Percentiles rank a stretch among this genome's conserved stretches.
These are phyloP conservation scores for Protobothrops mucrosquamatus DNA, from an alignment of 2,113 vertebrate genomes.

Conservation along the genomic window DNA sequence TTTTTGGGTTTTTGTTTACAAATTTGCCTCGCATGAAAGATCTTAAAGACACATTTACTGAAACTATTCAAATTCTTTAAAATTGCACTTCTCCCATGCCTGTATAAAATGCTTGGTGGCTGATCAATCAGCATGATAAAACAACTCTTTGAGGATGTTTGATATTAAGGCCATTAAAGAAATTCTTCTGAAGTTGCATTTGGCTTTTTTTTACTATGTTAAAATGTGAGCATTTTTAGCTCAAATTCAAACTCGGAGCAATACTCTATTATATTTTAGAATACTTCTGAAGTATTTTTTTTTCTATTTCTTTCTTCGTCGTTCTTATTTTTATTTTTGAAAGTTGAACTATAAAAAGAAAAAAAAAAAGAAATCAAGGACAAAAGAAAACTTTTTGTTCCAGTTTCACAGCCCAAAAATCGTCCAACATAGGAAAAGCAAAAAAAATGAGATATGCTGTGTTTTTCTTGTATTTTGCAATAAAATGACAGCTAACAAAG, in stretches of 20 bases:
- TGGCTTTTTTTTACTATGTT: constrained; percentile 9
- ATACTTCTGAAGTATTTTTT: constrained; percentile 22
- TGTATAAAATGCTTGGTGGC: constrained; percentile 19
- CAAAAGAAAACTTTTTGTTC: background rate
- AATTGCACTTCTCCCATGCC: constrained; percentile 38
- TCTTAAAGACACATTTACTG: constrained; percentile 30
- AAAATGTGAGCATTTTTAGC: background rate
- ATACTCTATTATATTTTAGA: constrained; percentile 22
- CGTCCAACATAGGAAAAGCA: background rate
- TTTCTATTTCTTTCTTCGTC: background rate
- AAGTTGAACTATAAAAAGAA: background rate
- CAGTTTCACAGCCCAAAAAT: background rate
- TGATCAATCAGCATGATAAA: background rate
- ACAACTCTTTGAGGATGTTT: background rate
- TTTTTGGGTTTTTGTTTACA: constrained; percentile 28
- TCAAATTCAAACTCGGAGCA: constrained; percentile 29
- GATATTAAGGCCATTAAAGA: background rate
- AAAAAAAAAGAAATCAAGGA: background rate
- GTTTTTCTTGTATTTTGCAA: background rate
- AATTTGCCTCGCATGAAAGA: constrained; percentile 45
- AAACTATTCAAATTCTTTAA: constrained; percentile 41
- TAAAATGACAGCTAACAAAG: background rate
- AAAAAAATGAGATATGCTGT: background rate
- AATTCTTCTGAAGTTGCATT: background rate
- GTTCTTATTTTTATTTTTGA: background rate